Evolutionary conservation across 2,888 invertebrate species (phyloP).

Genomic region (Cenopis cana): DNA sequence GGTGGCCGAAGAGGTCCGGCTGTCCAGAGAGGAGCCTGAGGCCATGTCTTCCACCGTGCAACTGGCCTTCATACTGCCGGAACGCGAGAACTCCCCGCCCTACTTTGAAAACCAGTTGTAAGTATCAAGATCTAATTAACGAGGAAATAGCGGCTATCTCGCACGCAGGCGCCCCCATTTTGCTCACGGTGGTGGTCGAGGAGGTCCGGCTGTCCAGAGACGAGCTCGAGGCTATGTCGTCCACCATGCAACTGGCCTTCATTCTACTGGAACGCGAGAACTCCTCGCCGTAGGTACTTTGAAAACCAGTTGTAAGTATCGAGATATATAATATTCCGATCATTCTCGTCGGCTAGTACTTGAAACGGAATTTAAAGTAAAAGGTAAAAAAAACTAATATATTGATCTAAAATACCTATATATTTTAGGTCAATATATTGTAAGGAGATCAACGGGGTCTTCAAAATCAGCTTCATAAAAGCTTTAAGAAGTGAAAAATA

Average conservation of each 20-base stretch:
- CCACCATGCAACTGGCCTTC: slow-evolving; percentile 93
- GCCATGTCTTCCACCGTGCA: slow-evolving; percentile 93
- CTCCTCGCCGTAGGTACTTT: slow-evolving; percentile 91
- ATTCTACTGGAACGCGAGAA: slow-evolving; percentile 91
- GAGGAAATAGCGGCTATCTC: too few relatives aligned
- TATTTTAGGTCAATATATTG: too few relatives aligned
- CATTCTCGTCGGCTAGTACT: too few relatives aligned
- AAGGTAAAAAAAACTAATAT: too few relatives aligned
- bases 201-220: slow-evolving; percentile 90
- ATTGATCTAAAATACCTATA: too few relatives aligned
- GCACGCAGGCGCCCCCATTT: too few relatives aligned
- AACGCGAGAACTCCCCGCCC: slow-evolving; percentile 90
- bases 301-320: slow-evolving; percentile 89
- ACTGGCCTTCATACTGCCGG: slow-evolving; percentile 92
- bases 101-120: slow-evolving; percentile 92
- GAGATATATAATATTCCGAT: too few relatives aligned
- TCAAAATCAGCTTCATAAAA: too few relatives aligned
- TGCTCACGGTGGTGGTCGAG: slow-evolving; percentile 85
- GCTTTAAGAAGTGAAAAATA: too few relatives aligned
- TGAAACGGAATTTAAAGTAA: too few relatives aligned
- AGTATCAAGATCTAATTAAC: slow-evolving; percentile 58
- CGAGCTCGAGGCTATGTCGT: slow-evolving; percentile 92
- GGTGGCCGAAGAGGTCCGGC: slow-evolving; percentile 92
- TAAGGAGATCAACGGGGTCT: too few relatives aligned
- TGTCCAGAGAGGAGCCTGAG: slow-evolving; percentile 89